Percentiles rank a stretch among this genome's conserved stretches.
Conservation (phyloP, 2,797 vertebrate genomes). For the Eupleurogrammus muticus region DNA sequence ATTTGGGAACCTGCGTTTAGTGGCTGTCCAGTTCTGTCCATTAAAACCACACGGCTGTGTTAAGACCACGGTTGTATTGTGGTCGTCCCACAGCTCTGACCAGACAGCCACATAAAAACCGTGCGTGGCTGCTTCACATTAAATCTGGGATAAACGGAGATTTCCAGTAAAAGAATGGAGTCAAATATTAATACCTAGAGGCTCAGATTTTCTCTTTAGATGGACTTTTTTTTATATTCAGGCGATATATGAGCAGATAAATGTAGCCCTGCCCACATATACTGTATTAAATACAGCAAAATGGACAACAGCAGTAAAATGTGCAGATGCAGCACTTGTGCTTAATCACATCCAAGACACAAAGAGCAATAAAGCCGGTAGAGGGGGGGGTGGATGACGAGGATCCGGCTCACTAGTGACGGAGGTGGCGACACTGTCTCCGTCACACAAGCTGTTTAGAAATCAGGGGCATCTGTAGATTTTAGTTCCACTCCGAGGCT, state of each 20-base stretch:
- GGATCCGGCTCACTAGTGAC: constrained; percentile 18
- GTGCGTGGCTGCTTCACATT: no score
- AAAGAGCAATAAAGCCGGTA: not conserved
- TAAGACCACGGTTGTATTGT: no score
- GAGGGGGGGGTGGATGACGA: constrained; percentile 9
- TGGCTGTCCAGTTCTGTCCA: no score
- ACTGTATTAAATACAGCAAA: constrained; percentile 1
- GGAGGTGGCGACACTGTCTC: constrained; percentile 33
- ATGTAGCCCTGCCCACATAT: not conserved
- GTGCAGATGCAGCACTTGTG: constrained; percentile 20
- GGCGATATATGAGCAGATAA: not conserved
- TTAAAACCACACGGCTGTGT: no score
- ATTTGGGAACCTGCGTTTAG: no score
- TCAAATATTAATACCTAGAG: no score
- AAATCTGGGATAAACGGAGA: no score
- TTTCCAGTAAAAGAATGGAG: no score
- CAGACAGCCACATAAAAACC: no score
- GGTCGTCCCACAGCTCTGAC: no score
- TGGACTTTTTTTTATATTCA: not conserved
- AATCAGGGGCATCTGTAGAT: constrained; percentile 56
- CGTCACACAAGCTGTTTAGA: constrained; percentile 50
- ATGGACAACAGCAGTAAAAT: constrained; percentile 20
- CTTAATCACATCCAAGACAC: constrained; percentile 22
- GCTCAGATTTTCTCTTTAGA: not conserved
- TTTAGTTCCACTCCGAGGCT: constrained; percentile 71